Base-by-base conservation (phyloP, 2,797 vertebrate species). In the Cynodonichthys magdalenae region DNA sequence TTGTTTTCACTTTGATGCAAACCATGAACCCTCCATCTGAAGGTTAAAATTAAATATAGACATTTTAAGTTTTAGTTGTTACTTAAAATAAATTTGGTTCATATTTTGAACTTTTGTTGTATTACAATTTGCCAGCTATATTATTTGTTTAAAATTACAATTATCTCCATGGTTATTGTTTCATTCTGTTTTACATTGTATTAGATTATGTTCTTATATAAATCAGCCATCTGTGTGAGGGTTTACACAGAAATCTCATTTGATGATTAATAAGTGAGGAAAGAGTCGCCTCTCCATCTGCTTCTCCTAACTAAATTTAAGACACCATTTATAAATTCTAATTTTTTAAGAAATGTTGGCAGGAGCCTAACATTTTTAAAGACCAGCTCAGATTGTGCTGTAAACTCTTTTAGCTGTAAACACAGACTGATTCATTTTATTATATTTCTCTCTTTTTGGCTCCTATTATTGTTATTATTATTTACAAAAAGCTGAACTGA, bases 221-320 rank as follows among this genome's bases (percentile, higher is more conserved):
- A n/a, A 31, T 27, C 15, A 2, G 19, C 67, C 72, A 68, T 81
- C 71, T 75, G 79, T 75, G 79, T 55, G 11, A 69, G 77, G 80
- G 74, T 80, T 70, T 74, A 17, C 39, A 15, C 34, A 6, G 42
- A 72, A 27, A 77, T 75, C 65, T 70, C 59, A 76, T 72, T 18
- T 69, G 72, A 47, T 77, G 71, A 81, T 53, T 63, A 75, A 80
- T 42, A 47, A 59, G 64, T 61, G 71, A 54, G 17, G 49, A 63
- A 59, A 51, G 60, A 56, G 9, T 15, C 6, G 53, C 56, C 51
- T 55, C 63, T 80, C 83, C 78, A 80, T 80, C 80, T 81, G 76
- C 54, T 34, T 49, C 55, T 2, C 17, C 11, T 36, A 9, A 24
- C 56, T 20, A 19, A n/a, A 7, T 27, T 3, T 42, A 28, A 27